Evolutionary conservation across 2,888 invertebrate genomes (phyloP), one percentile per base, ranked within the genome.

Genomic region (Cinara cedri): DNA sequence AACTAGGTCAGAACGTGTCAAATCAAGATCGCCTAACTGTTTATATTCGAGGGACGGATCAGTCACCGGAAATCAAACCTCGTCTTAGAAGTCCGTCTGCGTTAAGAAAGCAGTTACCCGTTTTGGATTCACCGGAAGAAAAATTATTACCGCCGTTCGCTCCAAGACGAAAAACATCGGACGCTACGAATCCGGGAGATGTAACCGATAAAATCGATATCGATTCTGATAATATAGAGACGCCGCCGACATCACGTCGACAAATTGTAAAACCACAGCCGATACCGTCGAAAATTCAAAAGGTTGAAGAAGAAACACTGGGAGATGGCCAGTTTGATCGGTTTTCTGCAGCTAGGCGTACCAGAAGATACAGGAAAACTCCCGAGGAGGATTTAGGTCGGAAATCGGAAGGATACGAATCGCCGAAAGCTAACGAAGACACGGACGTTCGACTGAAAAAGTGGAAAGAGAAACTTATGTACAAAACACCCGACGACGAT

Each of bases 141-240:
- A 82, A 85, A 84, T 83, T 83, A 82, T 81, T 85, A 13, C 85
- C 85, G 21, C 85, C 85, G 1, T 84, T 85, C 82, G 84, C 82
- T 74, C 84, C 78, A 82, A 83, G 83, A 83, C 83, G 82, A 81
- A 82, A 82, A 83, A 81, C 34, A 13, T 62, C 71, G 84, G 82
- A 86, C 84, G 83, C 82, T 82, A 82, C 84, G 13, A 84, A 84
- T 51, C 84, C 85, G 1, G 65, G 82, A 78, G 80, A 81, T 19
- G 85, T 87, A 16, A 88, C 88, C 21, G 92, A 92, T 83, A 91
- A 91, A 85, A 90, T 91, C 14, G 94, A 95, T 84, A 94, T 95
- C 57, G 95, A 95, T 85, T 93, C 94, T 3, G 95, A 95, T 83
- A 95, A 95, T 83, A 93, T 95, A 49, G 95, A 95, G 87, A 95